Conservation (phyloP, 2,888 invertebrate genomes). For the Lochmaea crataegi region DNA sequence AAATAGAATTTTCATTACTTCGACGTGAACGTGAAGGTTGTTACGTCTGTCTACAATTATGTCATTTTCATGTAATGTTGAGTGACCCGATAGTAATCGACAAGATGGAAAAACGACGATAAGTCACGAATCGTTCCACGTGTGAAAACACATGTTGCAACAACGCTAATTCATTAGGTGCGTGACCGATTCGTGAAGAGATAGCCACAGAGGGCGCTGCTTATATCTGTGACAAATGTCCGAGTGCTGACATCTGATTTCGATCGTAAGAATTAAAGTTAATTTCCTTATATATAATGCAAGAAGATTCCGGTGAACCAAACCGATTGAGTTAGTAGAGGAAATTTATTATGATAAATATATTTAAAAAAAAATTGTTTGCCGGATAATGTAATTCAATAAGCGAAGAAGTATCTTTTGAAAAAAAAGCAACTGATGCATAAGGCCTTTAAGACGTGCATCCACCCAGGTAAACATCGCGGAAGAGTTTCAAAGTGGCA, state of each 20-base stretch:
- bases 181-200: slow-evolving; percentile 58
- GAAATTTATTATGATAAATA: no score
- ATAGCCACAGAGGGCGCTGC: slow-evolving; percentile 7
- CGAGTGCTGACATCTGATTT: slow-evolving; percentile 52
- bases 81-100: slow-evolving; percentile 54
- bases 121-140: slow-evolving; percentile 62
- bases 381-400: no score
- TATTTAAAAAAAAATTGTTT: no score
- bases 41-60: slow-evolving; percentile 53
- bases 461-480: slow-evolving; percentile 34
- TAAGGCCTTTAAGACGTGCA: neutral
- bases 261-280: neutral
- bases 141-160: slow-evolving; percentile 60
- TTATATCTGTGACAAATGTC: slow-evolving; percentile 10
- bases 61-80: slow-evolving; percentile 58
- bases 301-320: neutral
- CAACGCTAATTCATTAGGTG: slow-evolving; percentile 61
- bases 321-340: no score
- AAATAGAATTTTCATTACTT: slow-evolving; percentile 26
- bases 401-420: neutral
- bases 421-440: neutral
- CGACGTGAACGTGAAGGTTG: neutral
- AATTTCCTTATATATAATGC: neutral
- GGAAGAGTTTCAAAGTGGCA: slow-evolving; percentile 33
- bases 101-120: slow-evolving; percentile 52